Conservation (phyloP, 1,140 invertebrate species). For the Lordiphosa mommai region DNA sequence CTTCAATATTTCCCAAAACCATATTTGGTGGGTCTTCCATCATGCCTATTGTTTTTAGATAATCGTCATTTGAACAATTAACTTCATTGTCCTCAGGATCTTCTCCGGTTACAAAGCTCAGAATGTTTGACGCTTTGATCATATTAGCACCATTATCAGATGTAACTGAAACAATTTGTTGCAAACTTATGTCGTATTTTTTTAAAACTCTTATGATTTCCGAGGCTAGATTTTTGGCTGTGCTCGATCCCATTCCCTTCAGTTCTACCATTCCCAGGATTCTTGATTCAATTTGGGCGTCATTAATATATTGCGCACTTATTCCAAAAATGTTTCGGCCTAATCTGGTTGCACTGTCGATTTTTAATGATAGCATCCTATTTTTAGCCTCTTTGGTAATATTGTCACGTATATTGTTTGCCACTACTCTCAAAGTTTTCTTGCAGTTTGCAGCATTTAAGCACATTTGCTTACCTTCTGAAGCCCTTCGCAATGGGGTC, state of each 20-base stretch:
- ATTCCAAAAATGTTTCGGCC: constrained; percentile 12
- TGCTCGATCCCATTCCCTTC: too few species aligned
- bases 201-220: too few species aligned
- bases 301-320: background rate
- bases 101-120: background rate
- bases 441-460: too few species aligned
- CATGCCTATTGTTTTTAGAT: background rate
- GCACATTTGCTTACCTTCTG: too few species aligned
- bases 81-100: background rate
- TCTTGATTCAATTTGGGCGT: too few species aligned
- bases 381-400: constrained; percentile 9
- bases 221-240: too few species aligned
- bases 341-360: constrained; percentile 17
- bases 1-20: background rate
- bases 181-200: too few species aligned
- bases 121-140: too few species aligned
- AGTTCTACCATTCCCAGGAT: too few species aligned
- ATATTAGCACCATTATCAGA: too few species aligned
- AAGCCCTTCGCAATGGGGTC: too few species aligned
- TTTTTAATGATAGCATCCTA: constrained; percentile 21
- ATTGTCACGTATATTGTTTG: constrained; percentile 5
- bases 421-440: background rate
- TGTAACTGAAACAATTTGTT: too few species aligned
- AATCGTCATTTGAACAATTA: background rate
- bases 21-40: constrained; percentile 9